These are phyloP conservation scores for Eidolon helvum DNA, from an alignment of 2,113 vertebrate species.

Conservation along the genomic window DNA sequence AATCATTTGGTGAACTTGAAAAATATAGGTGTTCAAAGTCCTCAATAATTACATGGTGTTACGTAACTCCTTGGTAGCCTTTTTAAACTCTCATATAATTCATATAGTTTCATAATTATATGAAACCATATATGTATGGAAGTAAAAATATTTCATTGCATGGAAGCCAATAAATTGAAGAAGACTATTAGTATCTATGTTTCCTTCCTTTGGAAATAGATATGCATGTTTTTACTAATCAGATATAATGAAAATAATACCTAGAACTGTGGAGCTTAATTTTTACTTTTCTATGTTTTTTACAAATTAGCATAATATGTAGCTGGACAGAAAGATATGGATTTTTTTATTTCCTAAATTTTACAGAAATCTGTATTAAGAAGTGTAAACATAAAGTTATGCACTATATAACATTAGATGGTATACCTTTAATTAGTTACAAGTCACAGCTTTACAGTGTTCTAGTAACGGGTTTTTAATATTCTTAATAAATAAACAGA, in stretches of 20 bases:
- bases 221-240: background rate
- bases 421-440: background rate
- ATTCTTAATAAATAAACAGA: constrained; percentile 14
- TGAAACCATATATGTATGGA: background rate
- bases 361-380: background rate
- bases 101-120: background rate
- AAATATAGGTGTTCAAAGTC: background rate
- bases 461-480: background rate
- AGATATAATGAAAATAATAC: background rate
- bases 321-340: background rate
- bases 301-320: background rate
- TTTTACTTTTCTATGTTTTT: constrained; percentile 40
- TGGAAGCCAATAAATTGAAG: background rate
- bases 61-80: background rate
- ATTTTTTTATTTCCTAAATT: constrained; percentile 10
- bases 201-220: background rate
- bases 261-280: background rate
- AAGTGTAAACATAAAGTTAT: background rate
- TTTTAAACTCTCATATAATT: background rate
- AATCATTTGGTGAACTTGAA: constrained; percentile 9
- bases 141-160: background rate
- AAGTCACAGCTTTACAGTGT: background rate
- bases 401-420: background rate
- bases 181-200: background rate
- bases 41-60: background rate